phyloP scores from a whole-genome alignment of 2,888 invertebrate genomes.

The Masnerella sp. region DNA sequence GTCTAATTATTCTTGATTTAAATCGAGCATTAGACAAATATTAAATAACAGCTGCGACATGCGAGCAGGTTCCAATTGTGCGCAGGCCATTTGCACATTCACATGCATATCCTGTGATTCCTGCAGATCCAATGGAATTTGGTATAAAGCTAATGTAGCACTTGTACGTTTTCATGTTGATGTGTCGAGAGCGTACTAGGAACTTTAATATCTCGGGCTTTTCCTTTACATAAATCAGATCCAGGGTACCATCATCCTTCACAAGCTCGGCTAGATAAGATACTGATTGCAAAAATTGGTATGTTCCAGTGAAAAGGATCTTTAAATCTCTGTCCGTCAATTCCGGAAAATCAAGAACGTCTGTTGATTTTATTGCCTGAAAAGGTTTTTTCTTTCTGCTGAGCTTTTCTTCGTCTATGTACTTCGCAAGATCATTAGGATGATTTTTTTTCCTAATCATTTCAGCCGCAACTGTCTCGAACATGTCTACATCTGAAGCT shows the following conservation, averaged over 20 bases:
- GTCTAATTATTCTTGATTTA: background rate
- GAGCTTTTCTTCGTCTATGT: conserved; percentile 1
- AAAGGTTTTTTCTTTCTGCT: conserved; percentile 9
- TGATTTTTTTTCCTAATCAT: background rate
- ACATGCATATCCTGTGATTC: background rate
- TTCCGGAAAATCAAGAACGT: background rate
- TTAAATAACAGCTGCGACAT: conserved; percentile 1
- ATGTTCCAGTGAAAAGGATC: conserved; percentile 5
- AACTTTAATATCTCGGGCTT: background rate
- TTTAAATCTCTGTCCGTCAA: background rate
- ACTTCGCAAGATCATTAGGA: conserved; percentile 4
- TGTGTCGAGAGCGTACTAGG: background rate
- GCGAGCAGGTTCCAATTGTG: conserved; percentile 1
- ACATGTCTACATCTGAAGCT: background rate
- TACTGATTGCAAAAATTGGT: background rate
- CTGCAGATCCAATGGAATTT: background rate
- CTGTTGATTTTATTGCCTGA: background rate
- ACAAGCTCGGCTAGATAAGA: conserved; percentile 1
- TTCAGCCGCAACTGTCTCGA: background rate
- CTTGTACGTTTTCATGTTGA: background rate
- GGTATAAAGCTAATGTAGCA: background rate
- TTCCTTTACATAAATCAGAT: background rate
- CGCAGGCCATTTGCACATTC: conserved; percentile 3
- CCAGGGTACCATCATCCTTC: background rate
- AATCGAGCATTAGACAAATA: conserved; percentile 8